These are phyloP conservation scores for Helicorthomorpha holstii DNA, from an alignment of 1,140 invertebrate genomes.

Conservation along the genomic window DNA sequence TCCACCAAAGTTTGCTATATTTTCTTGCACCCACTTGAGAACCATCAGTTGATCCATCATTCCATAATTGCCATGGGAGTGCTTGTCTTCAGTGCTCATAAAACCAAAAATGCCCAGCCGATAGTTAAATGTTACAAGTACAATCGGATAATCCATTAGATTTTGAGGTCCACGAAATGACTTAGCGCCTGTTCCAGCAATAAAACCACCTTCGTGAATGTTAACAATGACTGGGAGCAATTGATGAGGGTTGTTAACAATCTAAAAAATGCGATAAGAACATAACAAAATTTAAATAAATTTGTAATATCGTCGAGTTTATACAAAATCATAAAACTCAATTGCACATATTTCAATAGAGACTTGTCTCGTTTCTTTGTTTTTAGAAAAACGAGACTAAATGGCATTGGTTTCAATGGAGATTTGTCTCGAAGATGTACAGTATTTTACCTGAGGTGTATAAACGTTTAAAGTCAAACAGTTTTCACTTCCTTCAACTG, in stretches of 20 bases:
- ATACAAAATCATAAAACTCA: background rate
- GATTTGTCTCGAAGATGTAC: background rate
- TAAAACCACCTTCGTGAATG: constrained; percentile 21
- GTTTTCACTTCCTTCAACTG: constrained; percentile 37
- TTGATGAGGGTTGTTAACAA: background rate
- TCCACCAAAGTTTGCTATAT: constrained; percentile 35
- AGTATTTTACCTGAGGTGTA: constrained; percentile 26
- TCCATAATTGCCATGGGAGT: constrained; percentile 44
- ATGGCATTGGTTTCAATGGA: background rate
- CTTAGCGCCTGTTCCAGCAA: constrained; percentile 6
- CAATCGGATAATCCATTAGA: background rate
- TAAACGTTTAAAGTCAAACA: constrained; percentile 53
- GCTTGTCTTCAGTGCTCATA: constrained; percentile 17
- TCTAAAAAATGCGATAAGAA: background rate
- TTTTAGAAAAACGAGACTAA: too few relatives aligned
- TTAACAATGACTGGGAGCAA: constrained; percentile 17
- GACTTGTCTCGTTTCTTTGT: too few relatives aligned
- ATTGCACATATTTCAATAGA: background rate
- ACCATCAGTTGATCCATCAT: constrained; percentile 47
- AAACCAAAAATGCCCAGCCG: constrained; percentile 14
- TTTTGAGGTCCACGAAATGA: background rate
- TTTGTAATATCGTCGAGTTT: background rate
- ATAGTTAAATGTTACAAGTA: background rate
- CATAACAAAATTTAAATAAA: background rate
- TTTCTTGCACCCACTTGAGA: constrained; percentile 39